These are phyloP conservation scores for Dufourea novaeangliae DNA, from an alignment of 1,140 invertebrate genomes.

Conservation along the genomic window DNA sequence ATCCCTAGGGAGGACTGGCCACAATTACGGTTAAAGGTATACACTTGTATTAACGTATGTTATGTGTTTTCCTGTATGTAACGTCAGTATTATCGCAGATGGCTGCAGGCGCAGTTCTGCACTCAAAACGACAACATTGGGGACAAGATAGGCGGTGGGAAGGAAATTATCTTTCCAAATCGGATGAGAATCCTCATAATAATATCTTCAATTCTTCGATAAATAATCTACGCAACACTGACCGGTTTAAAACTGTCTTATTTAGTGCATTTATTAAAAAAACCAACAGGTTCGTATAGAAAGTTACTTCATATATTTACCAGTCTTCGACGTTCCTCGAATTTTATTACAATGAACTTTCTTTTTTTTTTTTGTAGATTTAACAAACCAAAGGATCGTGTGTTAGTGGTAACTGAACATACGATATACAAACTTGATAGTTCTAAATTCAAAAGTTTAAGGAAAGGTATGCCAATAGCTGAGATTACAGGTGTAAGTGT, in stretches of 20 bases:
- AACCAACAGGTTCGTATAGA: constrained; percentile 74
- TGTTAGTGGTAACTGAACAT: constrained; percentile 93
- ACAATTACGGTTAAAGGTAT: constrained; percentile 88
- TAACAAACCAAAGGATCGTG: constrained; percentile 94
- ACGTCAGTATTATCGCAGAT: constrained; percentile 82
- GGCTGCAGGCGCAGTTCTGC: constrained; percentile 89
- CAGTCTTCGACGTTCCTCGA: no score
- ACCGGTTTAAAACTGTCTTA: constrained; percentile 86
- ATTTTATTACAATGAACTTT: neutral
- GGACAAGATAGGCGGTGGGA: constrained; percentile 93
- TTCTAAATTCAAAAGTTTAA: constrained; percentile 93
- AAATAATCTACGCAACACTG: constrained; percentile 87
- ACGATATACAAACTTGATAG: constrained; percentile 95
- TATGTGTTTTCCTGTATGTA: neutral
- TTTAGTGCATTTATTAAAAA: constrained; percentile 79
- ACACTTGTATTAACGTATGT: constrained; percentile 4
- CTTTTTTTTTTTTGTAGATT: constrained; percentile 80
- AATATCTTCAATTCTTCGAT: constrained; percentile 87
- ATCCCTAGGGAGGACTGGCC: constrained; percentile 93
- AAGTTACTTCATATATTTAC: neutral
- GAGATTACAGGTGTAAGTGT: constrained; percentile 92
- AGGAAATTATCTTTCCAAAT: constrained; percentile 93
- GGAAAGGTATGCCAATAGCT: constrained; percentile 89
- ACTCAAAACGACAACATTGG: constrained; percentile 89
- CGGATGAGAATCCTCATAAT: constrained; percentile 89